Conservation (phyloP, 92 coral and sea anemone genomes). For the Porites divaricata region DNA sequence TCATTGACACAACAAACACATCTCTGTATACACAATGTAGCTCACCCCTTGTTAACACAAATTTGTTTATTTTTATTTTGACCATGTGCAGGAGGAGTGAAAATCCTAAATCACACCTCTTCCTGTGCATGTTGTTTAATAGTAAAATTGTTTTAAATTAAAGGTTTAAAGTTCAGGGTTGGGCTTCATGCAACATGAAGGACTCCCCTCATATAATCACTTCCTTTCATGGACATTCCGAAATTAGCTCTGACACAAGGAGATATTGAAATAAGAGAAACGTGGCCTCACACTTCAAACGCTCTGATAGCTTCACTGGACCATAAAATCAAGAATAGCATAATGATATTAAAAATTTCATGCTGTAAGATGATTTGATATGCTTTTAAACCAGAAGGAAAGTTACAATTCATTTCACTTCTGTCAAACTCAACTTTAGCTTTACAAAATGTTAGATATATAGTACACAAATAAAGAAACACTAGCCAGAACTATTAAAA, state of each 20-base stretch:
- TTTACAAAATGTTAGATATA: no score
- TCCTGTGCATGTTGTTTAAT: no score
- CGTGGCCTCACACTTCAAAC: background rate
- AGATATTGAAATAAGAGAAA: background rate
- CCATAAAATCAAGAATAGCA: background rate
- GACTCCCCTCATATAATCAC: background rate
- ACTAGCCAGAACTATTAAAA: background rate
- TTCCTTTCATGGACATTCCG: conserved; percentile 25
- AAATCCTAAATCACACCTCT: background rate
- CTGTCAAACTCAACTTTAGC: background rate
- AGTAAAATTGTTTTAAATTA: no score
- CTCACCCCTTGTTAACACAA: background rate
- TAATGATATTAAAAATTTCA: background rate
- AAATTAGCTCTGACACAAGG: background rate
- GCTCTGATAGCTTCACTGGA: background rate
- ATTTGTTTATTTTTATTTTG: background rate
- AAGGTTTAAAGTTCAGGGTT: no score
- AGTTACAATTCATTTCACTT: background rate
- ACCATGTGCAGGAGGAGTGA: conserved; percentile 5
- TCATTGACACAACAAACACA: background rate
- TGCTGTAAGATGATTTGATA: background rate
- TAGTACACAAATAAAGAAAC: background rate
- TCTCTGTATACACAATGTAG: background rate
- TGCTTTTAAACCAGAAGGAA: background rate
- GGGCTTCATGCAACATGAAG: background rate